Evolutionary conservation across 2,888 invertebrate genomes (phyloP).

Genomic region (Notocelia uddmanniana): DNA sequence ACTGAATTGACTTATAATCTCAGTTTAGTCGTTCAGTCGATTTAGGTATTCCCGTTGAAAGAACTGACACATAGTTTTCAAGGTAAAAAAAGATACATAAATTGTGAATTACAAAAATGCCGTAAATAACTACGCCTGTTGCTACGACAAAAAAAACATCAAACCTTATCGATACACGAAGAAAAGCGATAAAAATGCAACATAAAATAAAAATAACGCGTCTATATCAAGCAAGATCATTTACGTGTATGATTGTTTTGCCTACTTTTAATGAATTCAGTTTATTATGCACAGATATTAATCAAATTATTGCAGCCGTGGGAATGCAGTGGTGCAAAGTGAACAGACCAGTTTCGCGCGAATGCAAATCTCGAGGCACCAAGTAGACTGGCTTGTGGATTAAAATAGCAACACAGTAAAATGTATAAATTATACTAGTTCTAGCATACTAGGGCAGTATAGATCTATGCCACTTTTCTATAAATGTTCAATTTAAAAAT

Average conservation of each 20-base stretch:
- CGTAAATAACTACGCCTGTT: neutral
- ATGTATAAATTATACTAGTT: neutral
- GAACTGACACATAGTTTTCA: neutral
- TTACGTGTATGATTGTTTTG: constrained; percentile 40
- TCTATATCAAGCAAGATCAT: neutral
- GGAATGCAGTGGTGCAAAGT: constrained; percentile 60
- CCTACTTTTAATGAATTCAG: constrained; percentile 42
- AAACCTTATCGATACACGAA: constrained; percentile 22
- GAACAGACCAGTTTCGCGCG: constrained; percentile 74
- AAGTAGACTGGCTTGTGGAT: constrained; percentile 54
- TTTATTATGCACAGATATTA: constrained; percentile 45
- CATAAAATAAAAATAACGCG: constrained; percentile 7
- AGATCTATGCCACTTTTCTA: neutral
- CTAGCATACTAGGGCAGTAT: neutral
- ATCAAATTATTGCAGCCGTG: constrained; percentile 53
- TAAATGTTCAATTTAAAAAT: neutral
- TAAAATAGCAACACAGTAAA: constrained; percentile 3
- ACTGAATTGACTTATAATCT: too few species aligned
- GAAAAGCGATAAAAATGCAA: constrained; percentile 26
- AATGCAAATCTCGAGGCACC: constrained; percentile 73
- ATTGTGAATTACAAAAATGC: too few species aligned
- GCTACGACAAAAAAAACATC: constrained; percentile 2
- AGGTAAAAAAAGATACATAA: neutral
- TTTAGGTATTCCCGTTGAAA: neutral
- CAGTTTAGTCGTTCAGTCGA: too few species aligned